A percentile compares a stretch with the other conserved stretches of the same genome.
phyloP scores from a whole-genome alignment of 2,888 invertebrate genomes.

The Lasioglossum pauxillum region DNA sequence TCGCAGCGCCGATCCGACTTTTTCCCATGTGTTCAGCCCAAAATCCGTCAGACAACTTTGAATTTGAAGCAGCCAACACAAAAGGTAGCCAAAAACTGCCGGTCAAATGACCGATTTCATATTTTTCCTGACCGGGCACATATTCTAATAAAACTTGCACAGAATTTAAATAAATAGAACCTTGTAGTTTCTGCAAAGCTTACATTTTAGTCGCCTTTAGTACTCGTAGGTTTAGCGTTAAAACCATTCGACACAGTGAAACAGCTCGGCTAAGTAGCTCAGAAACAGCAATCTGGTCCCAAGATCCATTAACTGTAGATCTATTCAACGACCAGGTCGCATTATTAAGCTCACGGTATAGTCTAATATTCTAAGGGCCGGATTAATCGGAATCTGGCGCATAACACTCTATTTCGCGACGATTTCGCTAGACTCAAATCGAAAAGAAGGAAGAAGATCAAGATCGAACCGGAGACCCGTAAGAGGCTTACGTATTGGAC shows the following conservation, averaged over 20 bases:
- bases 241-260: too few relatives aligned
- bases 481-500: conserved; percentile 21
- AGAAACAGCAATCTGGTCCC: not conserved
- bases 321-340: not conserved
- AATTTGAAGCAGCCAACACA: too few relatives aligned
- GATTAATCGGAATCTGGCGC: not conserved
- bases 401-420: not conserved
- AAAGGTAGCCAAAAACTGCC: too few relatives aligned
- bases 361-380: not conserved
- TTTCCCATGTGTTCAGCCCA: not conserved
- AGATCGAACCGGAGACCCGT: not conserved
- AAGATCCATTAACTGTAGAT: not conserved
- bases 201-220: too few relatives aligned
- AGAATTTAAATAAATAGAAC: too few relatives aligned
- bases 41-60: not conserved
- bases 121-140: too few relatives aligned
- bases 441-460: not conserved
- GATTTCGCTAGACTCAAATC: not conserved
- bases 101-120: too few relatives aligned
- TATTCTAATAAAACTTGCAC: too few relatives aligned
- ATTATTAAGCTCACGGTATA: not conserved
- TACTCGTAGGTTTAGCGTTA: too few relatives aligned
- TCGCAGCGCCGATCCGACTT: not conserved
- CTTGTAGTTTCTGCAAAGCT: too few relatives aligned
- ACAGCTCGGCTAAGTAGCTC: not conserved